Evolutionary conservation across 2,113 vertebrate species (phyloP).

Genomic region (Hucho hucho): DNA sequence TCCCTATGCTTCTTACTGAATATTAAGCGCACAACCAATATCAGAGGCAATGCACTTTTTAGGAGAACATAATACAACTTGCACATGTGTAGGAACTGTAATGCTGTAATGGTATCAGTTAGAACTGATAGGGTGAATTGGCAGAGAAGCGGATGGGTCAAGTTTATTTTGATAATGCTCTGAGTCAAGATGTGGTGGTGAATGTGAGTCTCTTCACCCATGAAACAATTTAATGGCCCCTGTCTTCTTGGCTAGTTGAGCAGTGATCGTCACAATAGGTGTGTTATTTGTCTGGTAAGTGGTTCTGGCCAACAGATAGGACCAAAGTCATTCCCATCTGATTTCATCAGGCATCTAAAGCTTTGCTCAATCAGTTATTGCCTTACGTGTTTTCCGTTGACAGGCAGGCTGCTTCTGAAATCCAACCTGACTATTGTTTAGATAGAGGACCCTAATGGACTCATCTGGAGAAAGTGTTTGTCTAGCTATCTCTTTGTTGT

Average conservation of each 20-base stretch:
- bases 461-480: neutral
- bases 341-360: neutral
- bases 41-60: conserved; percentile 72
- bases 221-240: conserved; percentile 63
- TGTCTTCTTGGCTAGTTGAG: conserved; percentile 64
- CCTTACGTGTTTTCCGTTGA: conserved; percentile 1
- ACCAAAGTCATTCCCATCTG: conserved; percentile 8
- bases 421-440: conserved; percentile 1
- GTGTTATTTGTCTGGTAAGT: conserved; percentile 63
- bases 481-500: neutral
- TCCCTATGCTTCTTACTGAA: conserved; percentile 68
- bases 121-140: conserved; percentile 39
- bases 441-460: conserved; percentile 7
- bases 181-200: conserved; percentile 60
- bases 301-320: conserved; percentile 38
- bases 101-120: neutral
- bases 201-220: conserved; percentile 64
- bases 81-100: neutral
- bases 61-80: conserved; percentile 45
- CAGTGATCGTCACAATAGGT: conserved; percentile 74
- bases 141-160: conserved; percentile 52
- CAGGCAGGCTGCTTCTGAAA: conserved; percentile 7
- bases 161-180: conserved; percentile 71
- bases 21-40: conserved; percentile 65
- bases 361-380: conserved; percentile 6